A percentile compares a stretch with the other conserved stretches of the same genome.
Evolutionary conservation across 2,888 invertebrate genomes (phyloP).

Genomic region (Lamproptera curius): DNA sequence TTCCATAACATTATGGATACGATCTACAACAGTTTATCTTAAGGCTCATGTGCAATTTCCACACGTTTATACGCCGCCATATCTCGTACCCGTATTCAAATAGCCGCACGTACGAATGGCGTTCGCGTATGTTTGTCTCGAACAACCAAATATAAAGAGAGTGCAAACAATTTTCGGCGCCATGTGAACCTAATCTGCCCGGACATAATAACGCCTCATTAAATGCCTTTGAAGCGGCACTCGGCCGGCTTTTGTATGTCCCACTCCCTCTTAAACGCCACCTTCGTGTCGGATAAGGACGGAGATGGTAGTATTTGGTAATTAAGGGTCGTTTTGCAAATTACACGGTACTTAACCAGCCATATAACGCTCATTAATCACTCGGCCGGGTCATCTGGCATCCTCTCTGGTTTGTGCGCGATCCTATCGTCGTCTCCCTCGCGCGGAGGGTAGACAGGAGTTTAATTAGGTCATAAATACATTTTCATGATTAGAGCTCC

Average conservation of each 20-base stretch:
- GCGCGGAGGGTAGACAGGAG: slow-evolving; percentile 59
- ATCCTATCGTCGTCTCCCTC: slow-evolving; percentile 35
- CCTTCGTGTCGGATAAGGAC: slow-evolving; percentile 49
- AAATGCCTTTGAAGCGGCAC: slow-evolving; percentile 67
- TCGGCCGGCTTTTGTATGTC: slow-evolving; percentile 44
- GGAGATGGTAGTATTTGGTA: slow-evolving; percentile 72
- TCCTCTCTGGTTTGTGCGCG: slow-evolving; percentile 42
- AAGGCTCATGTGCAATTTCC: no score
- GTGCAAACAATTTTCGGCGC: slow-evolving; percentile 61
- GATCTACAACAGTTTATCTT: no score
- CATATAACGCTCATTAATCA: slow-evolving; percentile 84
- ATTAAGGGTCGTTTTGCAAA: slow-evolving; percentile 87
- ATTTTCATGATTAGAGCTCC: slow-evolving; percentile 71
- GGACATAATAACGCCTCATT: slow-evolving; percentile 77
- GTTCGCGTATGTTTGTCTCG: slow-evolving; percentile 30
- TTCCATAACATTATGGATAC: no score
- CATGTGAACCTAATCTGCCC: slow-evolving; percentile 73
- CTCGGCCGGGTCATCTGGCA: slow-evolving; percentile 47
- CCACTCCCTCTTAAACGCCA: slow-evolving; percentile 39
- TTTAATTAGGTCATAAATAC: slow-evolving; percentile 79
- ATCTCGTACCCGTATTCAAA: slow-evolving; percentile 27
- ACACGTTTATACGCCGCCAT: background rate
- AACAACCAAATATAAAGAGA: slow-evolving; percentile 73
- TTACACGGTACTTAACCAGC: slow-evolving; percentile 87
- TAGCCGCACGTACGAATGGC: slow-evolving; percentile 23